Base-by-base conservation (phyloP, 1,140 invertebrate genomes). In the Drosophila yakuba region DNA sequence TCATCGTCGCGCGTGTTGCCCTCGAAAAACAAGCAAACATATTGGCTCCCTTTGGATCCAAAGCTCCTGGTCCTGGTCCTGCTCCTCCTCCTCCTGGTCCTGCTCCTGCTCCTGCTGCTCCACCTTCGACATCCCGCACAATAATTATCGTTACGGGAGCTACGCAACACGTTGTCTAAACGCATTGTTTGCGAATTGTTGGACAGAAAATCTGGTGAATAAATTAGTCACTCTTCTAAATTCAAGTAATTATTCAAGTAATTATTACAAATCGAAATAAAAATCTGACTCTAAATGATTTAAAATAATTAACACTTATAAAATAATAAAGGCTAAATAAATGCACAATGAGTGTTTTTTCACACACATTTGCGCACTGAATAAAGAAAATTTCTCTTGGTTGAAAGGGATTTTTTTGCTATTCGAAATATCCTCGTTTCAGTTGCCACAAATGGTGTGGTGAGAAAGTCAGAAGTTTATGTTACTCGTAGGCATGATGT, bases 11-110 rank as follows among this genome's bases (percentile, higher is more conserved):
- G 58, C 83, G 69, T 82, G 82, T 78, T 81, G 68, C 78, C 41
- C 64, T 58, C 69, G 61, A 86, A 88, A 82, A 89, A 83, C 76
- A 89, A 56, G 84, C 80, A 60, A 80, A 66, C 84, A 74, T 83
- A 83, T 71, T 80, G 83, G 48, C 57, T 32, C 41, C 28, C 67
- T 54, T 57, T 56, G 61, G 28, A 32, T 20, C 25, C n/a, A n/a
- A n/a, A n/a, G n/a, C n/a, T n/a, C n/a, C 32, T 10, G 32, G 8
- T 5, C 41, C 32, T 36, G 10, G 23, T n/a, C 45, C 17, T 39
- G 11, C 10, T 36, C 28, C 28, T 10, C 32, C 32, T 10, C 17
- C 32, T 5, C 41, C 36, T 36, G 12, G 23, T n/a, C 38, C 47
- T 4, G 23, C 15, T 43, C 15, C 10, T 41, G 4, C 4, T 25